These are phyloP conservation scores for Oreochromis spilurus DNA, from an alignment of 2,113 vertebrate species.

Conservation along the genomic window DNA sequence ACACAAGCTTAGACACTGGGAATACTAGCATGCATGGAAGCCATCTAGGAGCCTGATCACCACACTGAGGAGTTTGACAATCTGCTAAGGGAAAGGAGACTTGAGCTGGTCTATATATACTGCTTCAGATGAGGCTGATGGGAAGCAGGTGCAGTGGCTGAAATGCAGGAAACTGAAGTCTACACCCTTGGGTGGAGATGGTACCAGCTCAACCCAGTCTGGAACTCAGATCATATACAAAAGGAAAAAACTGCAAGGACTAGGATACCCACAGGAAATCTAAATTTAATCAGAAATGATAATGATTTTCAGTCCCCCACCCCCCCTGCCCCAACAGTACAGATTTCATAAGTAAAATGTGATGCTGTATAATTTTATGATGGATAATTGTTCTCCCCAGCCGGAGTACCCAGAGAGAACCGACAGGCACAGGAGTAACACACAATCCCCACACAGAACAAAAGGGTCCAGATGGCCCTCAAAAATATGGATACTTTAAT, in stretches of 20 bases:
- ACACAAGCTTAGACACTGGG: background rate
- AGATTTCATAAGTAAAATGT: background rate
- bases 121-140: background rate
- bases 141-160: background rate
- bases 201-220: background rate
- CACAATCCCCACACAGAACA: background rate
- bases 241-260: background rate
- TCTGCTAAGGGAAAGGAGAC: background rate
- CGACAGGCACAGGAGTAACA: background rate
- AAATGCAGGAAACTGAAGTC: background rate
- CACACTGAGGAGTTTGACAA: background rate
- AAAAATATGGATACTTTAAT: background rate
- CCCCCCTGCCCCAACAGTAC: background rate
- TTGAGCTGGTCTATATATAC: background rate
- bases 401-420: background rate
- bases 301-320: background rate
- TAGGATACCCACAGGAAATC: background rate
- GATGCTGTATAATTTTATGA: background rate
- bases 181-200: background rate
- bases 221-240: background rate
- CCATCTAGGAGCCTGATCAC: background rate
- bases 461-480: background rate
- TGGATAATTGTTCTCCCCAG: background rate
- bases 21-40: background rate
- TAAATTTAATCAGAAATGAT: background rate